Percentiles rank a stretch among this genome's conserved stretches.
phyloP scores from a whole-genome alignment of 2,113 vertebrate genomes.

The Hippocampus barbouri region DNA sequence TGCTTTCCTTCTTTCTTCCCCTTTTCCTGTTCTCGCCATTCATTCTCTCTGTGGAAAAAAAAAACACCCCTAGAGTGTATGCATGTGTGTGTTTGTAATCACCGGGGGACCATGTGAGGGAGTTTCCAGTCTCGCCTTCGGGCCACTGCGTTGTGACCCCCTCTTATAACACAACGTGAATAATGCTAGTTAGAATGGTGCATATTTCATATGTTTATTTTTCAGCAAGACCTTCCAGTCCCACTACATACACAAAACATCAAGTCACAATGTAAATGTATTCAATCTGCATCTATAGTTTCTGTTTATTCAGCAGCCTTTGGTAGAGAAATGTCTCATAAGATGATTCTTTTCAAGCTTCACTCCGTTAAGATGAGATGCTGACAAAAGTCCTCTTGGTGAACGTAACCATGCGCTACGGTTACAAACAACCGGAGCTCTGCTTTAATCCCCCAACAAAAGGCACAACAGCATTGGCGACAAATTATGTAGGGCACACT shows the following conservation, averaged over 20 bases:
- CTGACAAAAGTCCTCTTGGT: constrained; percentile 3
- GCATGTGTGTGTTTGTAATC: constrained; percentile 20
- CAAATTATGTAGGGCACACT: constrained; percentile 9
- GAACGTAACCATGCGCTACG: neutral
- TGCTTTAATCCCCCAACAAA: constrained; percentile 33
- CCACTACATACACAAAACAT: constrained; percentile 12
- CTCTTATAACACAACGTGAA: constrained; percentile 15
- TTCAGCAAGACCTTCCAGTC: constrained; percentile 22
- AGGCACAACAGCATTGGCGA: constrained; percentile 36
- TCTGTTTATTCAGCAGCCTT: neutral
- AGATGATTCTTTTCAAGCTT: neutral
- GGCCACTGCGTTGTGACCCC: constrained; percentile 37
- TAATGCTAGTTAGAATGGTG: constrained; percentile 5
- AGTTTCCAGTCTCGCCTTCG: constrained; percentile 46
- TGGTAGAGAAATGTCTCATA: neutral
- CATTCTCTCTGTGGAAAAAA: constrained; percentile 29
- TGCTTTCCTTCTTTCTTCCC: constrained; percentile 36
- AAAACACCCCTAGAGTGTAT: neutral
- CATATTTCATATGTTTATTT: constrained; percentile 50
- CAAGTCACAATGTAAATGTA: neutral
- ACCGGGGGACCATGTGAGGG: constrained; percentile 30
- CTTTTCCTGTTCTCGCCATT: constrained; percentile 41
- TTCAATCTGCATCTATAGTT: neutral
- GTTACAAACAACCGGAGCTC: constrained; percentile 18
- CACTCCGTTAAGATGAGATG: constrained; percentile 23